Percentiles rank a stretch among this genome's conserved stretches.
phyloP scores from a whole-genome alignment of 2,113 vertebrate species.

The Hippocampus barbouri region DNA sequence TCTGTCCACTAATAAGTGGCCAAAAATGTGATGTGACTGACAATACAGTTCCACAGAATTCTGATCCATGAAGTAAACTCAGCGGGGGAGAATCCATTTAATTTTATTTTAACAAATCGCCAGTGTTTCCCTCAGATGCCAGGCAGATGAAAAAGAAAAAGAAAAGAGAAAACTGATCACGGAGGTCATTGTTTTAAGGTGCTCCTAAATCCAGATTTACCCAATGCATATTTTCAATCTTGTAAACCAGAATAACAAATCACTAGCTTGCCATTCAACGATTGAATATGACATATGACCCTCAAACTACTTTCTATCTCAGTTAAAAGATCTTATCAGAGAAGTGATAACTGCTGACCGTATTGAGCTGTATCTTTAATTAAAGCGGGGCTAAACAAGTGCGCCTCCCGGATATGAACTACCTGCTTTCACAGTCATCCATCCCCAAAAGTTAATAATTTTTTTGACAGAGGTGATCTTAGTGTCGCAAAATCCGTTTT shows the following conservation, averaged over 20 bases:
- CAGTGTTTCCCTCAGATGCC: too few relatives aligned
- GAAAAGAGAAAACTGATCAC: not conserved
- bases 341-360: not conserved
- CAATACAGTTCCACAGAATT: too few relatives aligned
- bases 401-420: conserved; percentile 6
- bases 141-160: too few relatives aligned
- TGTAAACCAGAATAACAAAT: not conserved
- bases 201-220: not conserved
- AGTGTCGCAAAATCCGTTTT: not conserved
- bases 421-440: not conserved
- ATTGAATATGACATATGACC: not conserved
- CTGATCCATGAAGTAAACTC: too few relatives aligned
- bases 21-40: too few relatives aligned
- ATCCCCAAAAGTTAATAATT: not conserved
- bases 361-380: not conserved
- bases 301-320: not conserved
- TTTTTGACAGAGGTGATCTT: conserved; percentile 6
- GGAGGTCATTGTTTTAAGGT: not conserved
- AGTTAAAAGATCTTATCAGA: not conserved
- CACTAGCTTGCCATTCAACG: not conserved
- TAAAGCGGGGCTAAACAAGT: conserved; percentile 1
- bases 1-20: too few relatives aligned
- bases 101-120: too few relatives aligned
- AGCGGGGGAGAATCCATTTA: too few relatives aligned
- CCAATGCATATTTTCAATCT: not conserved